Percentiles rank a stretch among this genome's conserved stretches.
Evolutionary conservation across 2,113 vertebrate species (phyloP).

Genomic region (Catharus bicknelli): DNA sequence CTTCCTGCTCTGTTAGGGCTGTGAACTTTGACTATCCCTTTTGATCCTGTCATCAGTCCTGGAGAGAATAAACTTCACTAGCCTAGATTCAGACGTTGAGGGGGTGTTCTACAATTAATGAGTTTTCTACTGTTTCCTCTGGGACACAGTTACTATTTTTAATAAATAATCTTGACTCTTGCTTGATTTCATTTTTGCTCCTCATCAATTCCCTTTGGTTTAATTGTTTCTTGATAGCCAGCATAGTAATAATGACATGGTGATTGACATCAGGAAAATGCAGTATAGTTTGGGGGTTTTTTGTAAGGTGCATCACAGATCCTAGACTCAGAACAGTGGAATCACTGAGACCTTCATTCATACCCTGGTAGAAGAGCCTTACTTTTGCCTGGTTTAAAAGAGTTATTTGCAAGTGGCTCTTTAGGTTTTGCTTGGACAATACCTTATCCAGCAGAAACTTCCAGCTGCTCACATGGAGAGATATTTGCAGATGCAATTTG

Average conservation of each 20-base stretch:
- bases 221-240: background rate
- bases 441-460: background rate
- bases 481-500: background rate
- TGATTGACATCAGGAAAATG: background rate
- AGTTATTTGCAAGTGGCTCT: background rate
- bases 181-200: background rate
- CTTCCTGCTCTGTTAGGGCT: background rate
- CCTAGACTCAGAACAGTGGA: background rate
- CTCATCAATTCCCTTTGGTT: background rate
- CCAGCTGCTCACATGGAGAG: fast-evolving
- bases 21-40: background rate
- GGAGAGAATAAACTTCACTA: background rate
- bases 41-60: background rate
- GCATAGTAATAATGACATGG: background rate
- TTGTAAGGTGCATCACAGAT: background rate
- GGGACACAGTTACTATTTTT: background rate
- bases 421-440: background rate
- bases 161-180: background rate
- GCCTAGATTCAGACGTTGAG: background rate
- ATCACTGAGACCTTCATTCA: background rate
- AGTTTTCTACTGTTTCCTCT: background rate
- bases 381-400: background rate
- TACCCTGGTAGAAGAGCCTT: background rate
- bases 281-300: background rate
- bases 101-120: background rate